Evolutionary conservation across 1,140 invertebrate species (phyloP), one percentile per base, ranked within the genome.

Genomic region (Pogonomyrmex barbatus): DNA sequence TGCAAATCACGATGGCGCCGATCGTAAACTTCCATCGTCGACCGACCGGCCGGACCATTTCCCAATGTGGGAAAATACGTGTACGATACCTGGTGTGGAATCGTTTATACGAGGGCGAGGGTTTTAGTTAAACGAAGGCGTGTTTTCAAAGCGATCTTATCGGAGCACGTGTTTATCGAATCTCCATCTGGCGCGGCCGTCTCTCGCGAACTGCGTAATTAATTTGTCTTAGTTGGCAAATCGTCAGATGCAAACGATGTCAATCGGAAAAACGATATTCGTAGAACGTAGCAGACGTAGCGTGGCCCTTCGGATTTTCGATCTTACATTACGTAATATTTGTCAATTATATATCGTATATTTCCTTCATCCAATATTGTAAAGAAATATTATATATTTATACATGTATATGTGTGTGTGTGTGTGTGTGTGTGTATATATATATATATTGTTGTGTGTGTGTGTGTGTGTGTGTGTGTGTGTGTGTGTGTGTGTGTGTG

Each of bases 131-230:
- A 73, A 83, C 54, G 68, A 83, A 73, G 54, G 30, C 12, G 47
- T 2, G 42, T 54, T 75, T 83, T 60, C 68, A 73, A 75, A 75
- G 65, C 52, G 79, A 83, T 83, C 68, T 83, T 83, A 83, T 83
- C 54, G 68, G 42, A 50, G 12, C 42, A 75, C 17, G 10, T 82
- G 68, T 83, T 83, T 82, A 82, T 82, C 79, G 42, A 82, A 56
- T 73, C 67, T 71, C 54, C 68, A 81, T 65, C 76, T 63, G 33
- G 33, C 58, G 33, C 76, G 17, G 33, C 60, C 33, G 68, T 50
- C 30, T 45, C 39, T 14, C 24, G 17, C 39, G 17, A 73, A 82
- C 6, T 60, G n/a, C 45, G 68, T 83, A 62, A 73, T 73, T 83
- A 83, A 73, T 83, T 83, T 50, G 33, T 12, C 5, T 47, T 60